Percentiles rank a stretch among this genome's conserved stretches.
These are phyloP conservation scores for Periophthalmus magnuspinnatus DNA, from an alignment of 2,797 vertebrate species.

Conservation along the genomic window DNA sequence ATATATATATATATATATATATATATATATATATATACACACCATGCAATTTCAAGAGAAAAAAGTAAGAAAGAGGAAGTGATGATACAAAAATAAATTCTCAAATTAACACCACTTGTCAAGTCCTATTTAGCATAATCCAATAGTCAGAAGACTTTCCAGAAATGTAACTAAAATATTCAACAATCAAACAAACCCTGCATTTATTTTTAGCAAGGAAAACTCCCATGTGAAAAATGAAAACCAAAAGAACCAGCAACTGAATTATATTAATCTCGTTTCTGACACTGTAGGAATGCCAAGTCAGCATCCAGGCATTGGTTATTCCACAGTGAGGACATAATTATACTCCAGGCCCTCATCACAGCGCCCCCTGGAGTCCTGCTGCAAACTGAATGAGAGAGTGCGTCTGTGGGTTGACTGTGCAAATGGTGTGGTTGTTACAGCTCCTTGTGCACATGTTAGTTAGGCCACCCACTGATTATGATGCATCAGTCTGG, in stretches of 20 bases:
- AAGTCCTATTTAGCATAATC: background rate
- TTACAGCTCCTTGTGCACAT: conserved; percentile 38
- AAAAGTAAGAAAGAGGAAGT: background rate
- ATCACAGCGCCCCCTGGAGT: conserved; percentile 33
- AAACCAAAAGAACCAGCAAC: background rate
- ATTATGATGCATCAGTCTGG: conserved; percentile 6
- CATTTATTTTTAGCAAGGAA: background rate
- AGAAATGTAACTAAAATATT: background rate
- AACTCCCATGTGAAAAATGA: background rate
- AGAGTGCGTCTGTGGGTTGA: conserved; percentile 22
- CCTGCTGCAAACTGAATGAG: conserved; percentile 41
- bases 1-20: no score
- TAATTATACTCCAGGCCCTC: conserved; percentile 46
- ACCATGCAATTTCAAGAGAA: no score
- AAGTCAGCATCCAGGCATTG: conserved; percentile 40
- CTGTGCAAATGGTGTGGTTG: conserved; percentile 39
- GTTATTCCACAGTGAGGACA: conserved; percentile 17
- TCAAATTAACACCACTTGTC: background rate
- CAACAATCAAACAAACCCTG: background rate
- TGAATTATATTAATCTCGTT: background rate
- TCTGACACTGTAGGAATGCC: conserved; percentile 25
- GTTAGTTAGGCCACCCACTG: conserved; percentile 46
- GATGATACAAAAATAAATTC: background rate
- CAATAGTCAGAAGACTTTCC: background rate
- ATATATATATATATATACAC: no score